Conservation (phyloP, 2,888 invertebrate genomes). For the Pristionchus japonicus region DNA sequence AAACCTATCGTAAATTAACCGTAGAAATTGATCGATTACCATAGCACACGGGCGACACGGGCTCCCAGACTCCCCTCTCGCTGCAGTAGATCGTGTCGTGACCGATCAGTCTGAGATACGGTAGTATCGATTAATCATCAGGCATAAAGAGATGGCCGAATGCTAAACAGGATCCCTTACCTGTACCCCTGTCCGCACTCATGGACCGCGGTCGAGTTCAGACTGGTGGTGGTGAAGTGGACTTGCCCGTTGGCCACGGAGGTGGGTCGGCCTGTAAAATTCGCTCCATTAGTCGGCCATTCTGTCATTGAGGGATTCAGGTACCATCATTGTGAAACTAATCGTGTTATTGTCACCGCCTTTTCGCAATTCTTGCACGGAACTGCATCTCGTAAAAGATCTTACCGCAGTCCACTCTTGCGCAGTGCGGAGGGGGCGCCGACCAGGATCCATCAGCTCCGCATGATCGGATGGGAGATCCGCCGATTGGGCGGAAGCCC, state of each 20-base stretch:
- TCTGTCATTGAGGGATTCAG: no score
- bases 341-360: not conserved
- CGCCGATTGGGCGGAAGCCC: conserved; percentile 54
- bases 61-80: conserved; percentile 64
- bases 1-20: no score
- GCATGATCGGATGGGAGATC: conserved; percentile 56
- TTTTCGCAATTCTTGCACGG: no score
- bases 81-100: conserved; percentile 61
- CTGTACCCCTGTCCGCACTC: conserved; percentile 61
- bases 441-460: conserved; percentile 63
- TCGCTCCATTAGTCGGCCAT: no score
- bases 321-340: conserved; percentile 50
- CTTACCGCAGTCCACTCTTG: not conserved
- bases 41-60: conserved; percentile 67
- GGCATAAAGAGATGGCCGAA: not conserved
- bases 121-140: not conserved
- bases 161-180: not conserved
- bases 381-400: no score
- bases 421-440: conserved; percentile 56
- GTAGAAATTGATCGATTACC: conserved; percentile 36
- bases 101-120: conserved; percentile 63
- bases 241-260: conserved; percentile 62
- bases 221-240: conserved; percentile 55
- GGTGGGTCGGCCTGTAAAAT: conserved; percentile 61
- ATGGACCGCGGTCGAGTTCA: conserved; percentile 62